phyloP scores from a whole-genome alignment of 2,888 invertebrate species.

The Polylopha cassiicola region DNA sequence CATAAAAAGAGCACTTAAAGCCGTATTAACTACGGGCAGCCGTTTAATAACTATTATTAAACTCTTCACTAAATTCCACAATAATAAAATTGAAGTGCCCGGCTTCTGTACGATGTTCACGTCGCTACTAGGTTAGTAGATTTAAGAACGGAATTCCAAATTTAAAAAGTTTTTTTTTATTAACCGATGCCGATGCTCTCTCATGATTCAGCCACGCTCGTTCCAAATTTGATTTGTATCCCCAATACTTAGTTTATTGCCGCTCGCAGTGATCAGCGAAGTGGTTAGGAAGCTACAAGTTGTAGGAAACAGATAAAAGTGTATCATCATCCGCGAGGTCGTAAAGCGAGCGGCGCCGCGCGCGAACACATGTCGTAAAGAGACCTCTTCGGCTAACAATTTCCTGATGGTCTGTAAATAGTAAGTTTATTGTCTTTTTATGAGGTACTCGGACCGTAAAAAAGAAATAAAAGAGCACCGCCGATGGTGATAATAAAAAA shows the following conservation, averaged over 20 bases:
- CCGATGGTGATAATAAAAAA: slow-evolving; percentile 78
- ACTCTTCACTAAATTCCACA: slow-evolving; percentile 62
- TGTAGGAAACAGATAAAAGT: slow-evolving; percentile 55
- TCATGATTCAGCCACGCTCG: no score
- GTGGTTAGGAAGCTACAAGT: no score
- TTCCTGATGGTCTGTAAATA: slow-evolving; percentile 79
- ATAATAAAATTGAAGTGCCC: slow-evolving; percentile 51
- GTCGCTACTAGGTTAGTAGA: not conserved
- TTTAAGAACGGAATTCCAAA: no score
- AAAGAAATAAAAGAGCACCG: slow-evolving; percentile 79
- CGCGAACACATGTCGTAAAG: slow-evolving; percentile 75
- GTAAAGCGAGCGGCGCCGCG: slow-evolving; percentile 67
- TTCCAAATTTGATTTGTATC: no score
- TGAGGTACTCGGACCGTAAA: slow-evolving; percentile 79
- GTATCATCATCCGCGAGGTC: slow-evolving; percentile 66
- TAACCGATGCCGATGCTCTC: no score
- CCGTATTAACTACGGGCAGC: slow-evolving; percentile 67
- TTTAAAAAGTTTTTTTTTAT: no score
- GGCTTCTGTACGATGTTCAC: slow-evolving; percentile 39
- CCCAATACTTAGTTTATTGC: no score
- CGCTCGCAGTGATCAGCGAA: no score
- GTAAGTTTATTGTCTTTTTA: slow-evolving; percentile 79
- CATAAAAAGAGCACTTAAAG: slow-evolving; percentile 70
- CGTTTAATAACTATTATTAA: slow-evolving; percentile 74
- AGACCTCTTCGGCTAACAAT: slow-evolving; percentile 78